Evolutionary conservation across 2,113 vertebrate genomes (phyloP).

Genomic region (Campylorhamphus procurvoides): DNA sequence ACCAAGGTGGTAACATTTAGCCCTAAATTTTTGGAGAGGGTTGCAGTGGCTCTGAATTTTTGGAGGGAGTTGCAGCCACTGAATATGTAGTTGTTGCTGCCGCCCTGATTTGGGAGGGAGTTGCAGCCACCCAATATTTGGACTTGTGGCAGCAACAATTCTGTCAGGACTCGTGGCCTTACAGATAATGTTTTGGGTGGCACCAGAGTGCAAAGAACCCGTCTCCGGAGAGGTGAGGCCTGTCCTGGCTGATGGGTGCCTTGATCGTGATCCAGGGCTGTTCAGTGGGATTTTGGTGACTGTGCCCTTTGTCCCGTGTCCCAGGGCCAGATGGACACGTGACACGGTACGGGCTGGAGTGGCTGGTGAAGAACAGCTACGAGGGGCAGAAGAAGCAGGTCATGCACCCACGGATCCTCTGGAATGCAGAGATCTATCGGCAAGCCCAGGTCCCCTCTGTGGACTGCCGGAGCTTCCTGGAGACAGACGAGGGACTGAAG

Average conservation of each 20-base stretch:
- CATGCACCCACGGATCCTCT: constrained; percentile 83
- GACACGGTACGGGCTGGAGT: constrained; percentile 84
- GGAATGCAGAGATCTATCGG: constrained; percentile 85
- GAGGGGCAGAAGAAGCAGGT: constrained; percentile 81
- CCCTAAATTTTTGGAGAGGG: background rate
- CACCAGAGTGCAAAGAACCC: background rate
- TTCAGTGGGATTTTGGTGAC: background rate
- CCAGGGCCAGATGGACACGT: constrained; percentile 90
- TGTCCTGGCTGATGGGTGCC: background rate
- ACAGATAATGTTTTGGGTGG: background rate
- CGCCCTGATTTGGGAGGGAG: background rate
- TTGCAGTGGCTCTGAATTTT: background rate
- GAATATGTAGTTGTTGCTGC: background rate
- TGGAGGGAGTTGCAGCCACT: too few species aligned
- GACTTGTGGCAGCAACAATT: background rate
- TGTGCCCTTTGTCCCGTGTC: background rate
- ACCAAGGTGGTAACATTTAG: background rate
- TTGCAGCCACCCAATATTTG: background rate
- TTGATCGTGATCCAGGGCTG: fast-evolving
- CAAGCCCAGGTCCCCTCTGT: constrained; percentile 76
- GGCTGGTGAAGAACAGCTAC: constrained; percentile 89
- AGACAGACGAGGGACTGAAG: constrained; percentile 83
- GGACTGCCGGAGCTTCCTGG: constrained; percentile 83
- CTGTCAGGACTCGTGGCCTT: background rate
- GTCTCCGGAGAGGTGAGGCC: background rate